Base-by-base conservation (phyloP, 2,797 vertebrate species). In the Chiropotes sagulatus region DNA sequence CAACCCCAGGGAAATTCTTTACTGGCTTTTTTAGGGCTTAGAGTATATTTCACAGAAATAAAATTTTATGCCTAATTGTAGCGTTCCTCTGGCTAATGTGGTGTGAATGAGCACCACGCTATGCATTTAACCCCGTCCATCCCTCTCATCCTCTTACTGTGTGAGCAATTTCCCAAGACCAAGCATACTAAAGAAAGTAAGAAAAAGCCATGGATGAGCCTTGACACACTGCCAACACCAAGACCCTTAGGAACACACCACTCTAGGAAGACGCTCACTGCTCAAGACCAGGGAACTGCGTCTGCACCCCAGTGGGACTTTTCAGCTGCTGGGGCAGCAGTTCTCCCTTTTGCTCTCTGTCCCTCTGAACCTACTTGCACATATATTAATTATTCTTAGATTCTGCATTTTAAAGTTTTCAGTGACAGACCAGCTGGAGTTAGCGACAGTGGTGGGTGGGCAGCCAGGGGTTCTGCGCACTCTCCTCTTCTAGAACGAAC, bases 31-130 rank as follows among this genome's bases (percentile, higher is more conserved):
- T 92, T 95, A 96, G 94, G 97, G 96, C 78, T 72, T 54, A 15
- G 93, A 98, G 75, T 76, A 96, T 98, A 97, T 98, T 97, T 92
- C 98, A 97, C 96, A 98, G 97, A 97, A 98, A 98, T 98, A 98
- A 98, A 98, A 98, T 97, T 95, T 97, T 98, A 97, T 98, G 98
- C 98, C 97, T 98, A 93, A 97, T 97, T 98, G 98, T 98, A 97
- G 97, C 97, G 97, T 97, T 97, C 98, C 92, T 97, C 76, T 96
- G 97, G 97, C 97, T 98, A 98, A 97, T 98, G 98, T 97, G 96
- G 97, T 98, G 97, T 98, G 98, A 97, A 98, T 98, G 97, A 98
- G 97, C 97, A 80, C 96, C 94, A 78, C 90, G 98, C 98, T 98
- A 97, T 79, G 95, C 97, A 96, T 98, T 98, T 98, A 98, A 97